These are phyloP conservation scores for Spea bombifrons DNA, from an alignment of 2,113 vertebrate genomes.

Conservation along the genomic window DNA sequence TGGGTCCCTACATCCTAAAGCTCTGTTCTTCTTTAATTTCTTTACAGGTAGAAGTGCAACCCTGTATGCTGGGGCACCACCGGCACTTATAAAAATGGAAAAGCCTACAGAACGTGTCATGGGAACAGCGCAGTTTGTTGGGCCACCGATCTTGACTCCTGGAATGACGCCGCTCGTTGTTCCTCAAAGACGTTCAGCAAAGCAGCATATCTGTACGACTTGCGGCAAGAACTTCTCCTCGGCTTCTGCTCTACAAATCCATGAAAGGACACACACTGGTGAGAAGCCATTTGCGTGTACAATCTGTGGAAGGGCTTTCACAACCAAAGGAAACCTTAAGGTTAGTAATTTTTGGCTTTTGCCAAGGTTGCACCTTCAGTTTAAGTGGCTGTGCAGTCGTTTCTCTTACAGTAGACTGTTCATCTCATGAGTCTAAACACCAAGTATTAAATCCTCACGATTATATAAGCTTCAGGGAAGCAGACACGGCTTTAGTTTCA, in stretches of 20 bases:
- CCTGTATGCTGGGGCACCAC: conserved; percentile 76
- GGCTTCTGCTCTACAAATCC: conserved; percentile 93
- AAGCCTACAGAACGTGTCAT: conserved; percentile 78
- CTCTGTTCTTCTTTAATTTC: background rate
- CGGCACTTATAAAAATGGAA: conserved; percentile 85
- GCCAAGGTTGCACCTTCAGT: too few species aligned
- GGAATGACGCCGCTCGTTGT: conserved; percentile 69
- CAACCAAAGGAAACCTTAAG: conserved; percentile 97
- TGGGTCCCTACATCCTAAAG: too few species aligned
- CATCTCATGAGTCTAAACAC: too few species aligned
- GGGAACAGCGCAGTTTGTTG: conserved; percentile 70
- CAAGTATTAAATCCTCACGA: too few species aligned
- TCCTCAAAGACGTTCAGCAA: conserved; percentile 78
- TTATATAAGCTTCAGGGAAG: too few species aligned
- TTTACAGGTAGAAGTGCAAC: conserved; percentile 72
- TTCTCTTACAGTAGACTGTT: too few species aligned
- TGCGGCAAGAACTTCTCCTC: conserved; percentile 97
- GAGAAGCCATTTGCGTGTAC: conserved; percentile 96
- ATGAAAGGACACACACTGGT: conserved; percentile 92
- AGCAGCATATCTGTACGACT: conserved; percentile 82
- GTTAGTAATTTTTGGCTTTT: conserved; percentile 56
- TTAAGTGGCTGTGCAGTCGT: background rate
- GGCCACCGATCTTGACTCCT: conserved; percentile 72
- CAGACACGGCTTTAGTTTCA: too few species aligned
- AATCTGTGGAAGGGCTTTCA: conserved; percentile 91